Percentiles rank a stretch among this genome's conserved stretches.
These are phyloP conservation scores for Halcyon leucocephala DNA, from an alignment of 2,797 vertebrate species.

Conservation along the genomic window DNA sequence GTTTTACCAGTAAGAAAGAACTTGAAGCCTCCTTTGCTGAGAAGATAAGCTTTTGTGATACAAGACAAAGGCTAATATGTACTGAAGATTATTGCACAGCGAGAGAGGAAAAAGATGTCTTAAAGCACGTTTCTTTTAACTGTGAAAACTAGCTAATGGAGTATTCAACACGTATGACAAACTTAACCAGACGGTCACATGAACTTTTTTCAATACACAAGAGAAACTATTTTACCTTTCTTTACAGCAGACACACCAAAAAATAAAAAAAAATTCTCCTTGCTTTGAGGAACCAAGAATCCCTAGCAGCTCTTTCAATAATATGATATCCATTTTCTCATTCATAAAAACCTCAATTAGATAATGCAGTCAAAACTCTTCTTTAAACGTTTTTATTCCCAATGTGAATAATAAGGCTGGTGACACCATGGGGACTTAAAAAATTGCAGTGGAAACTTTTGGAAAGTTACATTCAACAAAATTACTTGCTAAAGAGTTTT, in stretches of 20 bases:
- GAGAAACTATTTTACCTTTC: not conserved
- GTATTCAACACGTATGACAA: not conserved
- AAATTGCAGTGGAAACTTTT: not conserved
- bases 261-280: not conserved
- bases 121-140: not conserved
- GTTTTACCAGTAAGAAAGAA: conserved; percentile 46
- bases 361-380: not conserved
- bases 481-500: not conserved
- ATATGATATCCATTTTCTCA: not conserved
- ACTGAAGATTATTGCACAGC: not conserved
- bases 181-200: not conserved
- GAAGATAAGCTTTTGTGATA: conserved; percentile 51
- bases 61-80: not conserved
- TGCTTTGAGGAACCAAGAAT: not conserved
- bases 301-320: not conserved
- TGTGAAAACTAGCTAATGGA: not conserved
- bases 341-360: not conserved
- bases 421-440: not conserved
- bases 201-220: not conserved
- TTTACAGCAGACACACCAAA: not conserved
- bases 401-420: not conserved
- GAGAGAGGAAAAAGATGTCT: not conserved
- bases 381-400: not conserved
- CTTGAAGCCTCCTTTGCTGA: conserved; percentile 1
- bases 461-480: not conserved